These are phyloP conservation scores for Drosophila limbata DNA, from an alignment of 2,888 invertebrate genomes.

Conservation along the genomic window DNA sequence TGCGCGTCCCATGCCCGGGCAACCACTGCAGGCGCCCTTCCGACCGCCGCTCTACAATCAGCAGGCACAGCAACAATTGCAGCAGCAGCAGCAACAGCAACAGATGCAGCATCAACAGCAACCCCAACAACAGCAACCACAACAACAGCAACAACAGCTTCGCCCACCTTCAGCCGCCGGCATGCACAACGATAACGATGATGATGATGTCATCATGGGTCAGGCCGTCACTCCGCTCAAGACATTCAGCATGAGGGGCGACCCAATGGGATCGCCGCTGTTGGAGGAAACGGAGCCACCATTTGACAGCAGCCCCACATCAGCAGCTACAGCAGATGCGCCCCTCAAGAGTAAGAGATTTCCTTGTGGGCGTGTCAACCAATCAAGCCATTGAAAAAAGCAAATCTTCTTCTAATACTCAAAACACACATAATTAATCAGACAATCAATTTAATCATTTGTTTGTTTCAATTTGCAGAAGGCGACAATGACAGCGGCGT, in stretches of 20 bases:
- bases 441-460: not conserved
- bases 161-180: conserved; percentile 70
- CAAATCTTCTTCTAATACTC: not conserved
- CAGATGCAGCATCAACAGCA: conserved; percentile 44
- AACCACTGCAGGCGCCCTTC: conserved; percentile 78
- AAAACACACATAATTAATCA: conserved; percentile 10
- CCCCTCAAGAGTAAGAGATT: conserved; percentile 29
- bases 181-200: conserved; percentile 80
- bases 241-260: conserved; percentile 62
- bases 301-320: conserved; percentile 47
- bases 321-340: conserved; percentile 39
- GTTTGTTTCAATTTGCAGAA: conserved; percentile 87
- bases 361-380: conserved; percentile 21
- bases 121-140: conserved; percentile 50
- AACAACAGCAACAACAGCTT: conserved; percentile 59
- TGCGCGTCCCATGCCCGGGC: conserved; percentile 73
- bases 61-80: conserved; percentile 62
- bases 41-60: conserved; percentile 75
- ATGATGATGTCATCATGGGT: conserved; percentile 85
- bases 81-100: conserved; percentile 57
- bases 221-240: conserved; percentile 83
- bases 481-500: conserved; percentile 94
- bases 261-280: conserved; percentile 80
- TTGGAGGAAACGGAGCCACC: conserved; percentile 75
- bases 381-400: conserved; percentile 52